A percentile compares a stretch with the other conserved stretches of the same genome.
Evolutionary conservation across 2,113 vertebrate genomes (phyloP).

Genomic region (Dolichotis patagonum): DNA sequence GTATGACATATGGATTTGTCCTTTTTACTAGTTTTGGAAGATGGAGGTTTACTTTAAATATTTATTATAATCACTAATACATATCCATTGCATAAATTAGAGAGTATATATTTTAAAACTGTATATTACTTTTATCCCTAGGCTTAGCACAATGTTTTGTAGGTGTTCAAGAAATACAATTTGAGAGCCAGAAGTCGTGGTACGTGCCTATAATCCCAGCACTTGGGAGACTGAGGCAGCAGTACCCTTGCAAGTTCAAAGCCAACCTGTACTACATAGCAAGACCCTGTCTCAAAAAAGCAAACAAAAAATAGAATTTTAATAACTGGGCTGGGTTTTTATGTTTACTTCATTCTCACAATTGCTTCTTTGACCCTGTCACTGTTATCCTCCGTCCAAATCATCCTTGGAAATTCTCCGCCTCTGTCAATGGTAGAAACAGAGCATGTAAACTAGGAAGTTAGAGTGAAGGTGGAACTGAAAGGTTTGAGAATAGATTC

Average conservation of each 20-base stretch:
- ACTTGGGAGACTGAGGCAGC: neutral
- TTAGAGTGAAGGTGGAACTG: neutral
- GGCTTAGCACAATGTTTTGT: slow-evolving; percentile 17
- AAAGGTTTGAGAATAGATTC: neutral
- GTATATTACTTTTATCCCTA: neutral
- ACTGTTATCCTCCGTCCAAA: neutral
- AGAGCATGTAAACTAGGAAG: neutral
- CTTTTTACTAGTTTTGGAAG: slow-evolving; percentile 49
- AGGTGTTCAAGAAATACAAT: neutral
- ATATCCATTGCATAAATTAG: neutral
- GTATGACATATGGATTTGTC: neutral
- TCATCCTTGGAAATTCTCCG: neutral
- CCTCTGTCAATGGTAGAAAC: neutral
- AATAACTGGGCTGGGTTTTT: neutral
- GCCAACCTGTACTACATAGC: neutral
- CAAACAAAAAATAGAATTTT: neutral
- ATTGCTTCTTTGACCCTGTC: neutral
- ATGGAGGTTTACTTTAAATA: neutral
- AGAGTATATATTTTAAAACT: neutral
- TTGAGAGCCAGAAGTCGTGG: neutral
- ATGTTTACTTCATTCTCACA: neutral
- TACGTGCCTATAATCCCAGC: neutral
- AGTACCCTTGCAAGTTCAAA: neutral
- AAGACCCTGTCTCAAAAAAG: neutral
- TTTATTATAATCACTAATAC: neutral